A percentile compares a stretch with the other conserved stretches of the same genome.
phyloP scores from a whole-genome alignment of 1,140 invertebrate species.

The Drosophila dunni region DNA sequence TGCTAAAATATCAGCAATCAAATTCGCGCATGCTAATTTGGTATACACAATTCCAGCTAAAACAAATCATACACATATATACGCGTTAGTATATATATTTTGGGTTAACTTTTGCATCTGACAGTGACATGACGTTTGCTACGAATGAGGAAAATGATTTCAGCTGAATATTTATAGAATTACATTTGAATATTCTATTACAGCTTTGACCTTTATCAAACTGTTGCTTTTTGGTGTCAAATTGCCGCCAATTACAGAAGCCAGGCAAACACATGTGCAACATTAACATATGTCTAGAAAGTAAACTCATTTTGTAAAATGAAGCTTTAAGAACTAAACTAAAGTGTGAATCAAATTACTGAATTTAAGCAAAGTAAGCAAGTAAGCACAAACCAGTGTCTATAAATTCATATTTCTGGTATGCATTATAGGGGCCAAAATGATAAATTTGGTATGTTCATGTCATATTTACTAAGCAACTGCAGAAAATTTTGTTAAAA shows the following conservation, averaged over 20 bases:
- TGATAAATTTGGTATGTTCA: no score
- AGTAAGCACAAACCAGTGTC: no score
- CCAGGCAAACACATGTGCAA: not conserved
- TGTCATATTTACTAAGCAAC: no score
- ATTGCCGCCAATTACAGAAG: not conserved
- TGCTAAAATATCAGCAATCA: slow-evolving; percentile 26
- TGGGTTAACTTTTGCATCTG: slow-evolving; percentile 24
- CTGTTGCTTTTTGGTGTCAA: not conserved
- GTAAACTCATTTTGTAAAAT: no score
- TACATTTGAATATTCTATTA: slow-evolving; percentile 11
- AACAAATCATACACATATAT: not conserved
- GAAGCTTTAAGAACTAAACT: no score
- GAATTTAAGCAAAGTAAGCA: no score
- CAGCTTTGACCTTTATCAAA: slow-evolving; percentile 11
- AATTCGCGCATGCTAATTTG: slow-evolving; percentile 14
- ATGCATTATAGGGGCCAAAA: no score
- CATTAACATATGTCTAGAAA: not conserved
- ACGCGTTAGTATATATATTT: slow-evolving; percentile 1
- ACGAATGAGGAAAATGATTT: slow-evolving; percentile 15
- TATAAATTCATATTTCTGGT: no score
- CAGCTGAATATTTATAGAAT: slow-evolving; percentile 19
- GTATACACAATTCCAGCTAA: slow-evolving; percentile 12
- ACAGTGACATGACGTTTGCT: slow-evolving; percentile 44
- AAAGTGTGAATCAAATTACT: no score
- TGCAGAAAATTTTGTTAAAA: no score